Evolutionary conservation across 1,140 invertebrate species (phyloP).

Genomic region (Dolichoris vasculosae): DNA sequence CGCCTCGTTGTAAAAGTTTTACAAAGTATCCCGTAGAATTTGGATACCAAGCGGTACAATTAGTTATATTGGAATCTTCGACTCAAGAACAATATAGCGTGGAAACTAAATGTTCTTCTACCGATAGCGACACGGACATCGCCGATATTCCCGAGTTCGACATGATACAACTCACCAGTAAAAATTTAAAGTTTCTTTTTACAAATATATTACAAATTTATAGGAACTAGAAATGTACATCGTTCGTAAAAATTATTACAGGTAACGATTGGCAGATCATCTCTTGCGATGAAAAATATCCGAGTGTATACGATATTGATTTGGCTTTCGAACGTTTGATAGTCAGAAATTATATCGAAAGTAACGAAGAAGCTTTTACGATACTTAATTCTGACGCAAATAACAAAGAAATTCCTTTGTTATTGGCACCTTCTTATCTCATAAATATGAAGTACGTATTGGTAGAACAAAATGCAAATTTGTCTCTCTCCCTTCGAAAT

Average conservation of each 20-base stretch:
- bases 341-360: not conserved
- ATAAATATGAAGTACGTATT: slow-evolving; percentile 67
- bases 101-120: not conserved
- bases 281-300: slow-evolving; percentile 57
- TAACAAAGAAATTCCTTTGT: not conserved
- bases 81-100: not conserved
- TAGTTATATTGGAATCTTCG: not conserved
- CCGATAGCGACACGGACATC: not conserved
- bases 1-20: slow-evolving; percentile 58
- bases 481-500: slow-evolving; percentile 64
- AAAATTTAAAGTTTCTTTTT: no score
- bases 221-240: no score
- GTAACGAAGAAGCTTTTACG: not conserved
- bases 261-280: slow-evolving; percentile 65
- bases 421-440: not conserved
- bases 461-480: slow-evolving; percentile 60
- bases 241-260: slow-evolving; percentile 23
- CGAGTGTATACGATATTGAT: slow-evolving; percentile 66
- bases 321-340: slow-evolving; percentile 67
- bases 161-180: not conserved
- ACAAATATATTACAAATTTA: no score
- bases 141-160: slow-evolving; percentile 20
- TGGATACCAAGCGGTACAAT: slow-evolving; percentile 60
- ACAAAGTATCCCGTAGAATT: slow-evolving; percentile 53
- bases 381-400: not conserved